Evolutionary conservation across 2,888 invertebrate genomes (phyloP), one percentile per base, ranked within the genome.

Genomic region (Erpobdella octoculata): DNA sequence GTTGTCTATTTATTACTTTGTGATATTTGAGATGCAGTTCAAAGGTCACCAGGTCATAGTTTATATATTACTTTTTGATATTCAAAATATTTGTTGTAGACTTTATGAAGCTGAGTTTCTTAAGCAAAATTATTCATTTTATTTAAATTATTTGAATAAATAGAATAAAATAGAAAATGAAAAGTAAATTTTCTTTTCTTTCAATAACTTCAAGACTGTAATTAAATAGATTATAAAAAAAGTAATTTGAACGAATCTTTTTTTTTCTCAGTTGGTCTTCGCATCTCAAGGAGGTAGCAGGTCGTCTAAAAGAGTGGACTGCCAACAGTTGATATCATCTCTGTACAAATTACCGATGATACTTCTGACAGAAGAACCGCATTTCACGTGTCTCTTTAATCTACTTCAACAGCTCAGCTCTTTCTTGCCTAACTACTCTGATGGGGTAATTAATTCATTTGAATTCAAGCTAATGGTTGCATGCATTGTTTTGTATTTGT

Each of bases 371-470:
- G 89, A 90, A 80, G 90, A 92, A 12, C 89, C 89, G 69, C 92
- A 93, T 85, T 94, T 94, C 83, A 91, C 92, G 80, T 91, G 93
- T 77, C 86, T 95, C 1, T 93, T 94, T 83, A 89, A 89, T 41
- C 85, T 94, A 53, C 92, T 94, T 91, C 90, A 93, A 80, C 91
- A 91, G 0, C 85, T 95, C 28, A 92, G 92, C 64, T 89, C 90
- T 78, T 90, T 93, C 88, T 90, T 90, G 81, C 89, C 90, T 21
- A 87, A 88, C 0, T 87, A 78, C 18, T 35, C 41, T 33, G 61
- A 58, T 66, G 66, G 65, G 67, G 74, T 74, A 35, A 62, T 69
- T 66, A 3, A 2, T 15, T 38, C 18, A 33, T 65, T 21, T 4
- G 38, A n/a, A n/a, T n/a, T n/a, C n/a, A n/a, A n/a, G n/a, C n/a